Conservation (phyloP, 2,797 vertebrate species). For the Meriones psammophilus region DNA sequence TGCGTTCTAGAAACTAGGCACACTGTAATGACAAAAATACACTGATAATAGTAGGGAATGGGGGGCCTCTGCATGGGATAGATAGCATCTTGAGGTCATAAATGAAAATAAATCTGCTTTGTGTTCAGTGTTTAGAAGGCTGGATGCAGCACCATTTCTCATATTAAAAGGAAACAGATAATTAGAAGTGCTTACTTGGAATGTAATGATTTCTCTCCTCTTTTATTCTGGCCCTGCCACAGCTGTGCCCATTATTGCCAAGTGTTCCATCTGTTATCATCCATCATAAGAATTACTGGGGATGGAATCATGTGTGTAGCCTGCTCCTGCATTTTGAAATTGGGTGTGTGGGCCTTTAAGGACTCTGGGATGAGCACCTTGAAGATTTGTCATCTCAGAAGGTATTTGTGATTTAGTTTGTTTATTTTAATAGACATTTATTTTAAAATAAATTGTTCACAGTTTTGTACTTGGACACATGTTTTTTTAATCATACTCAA, state of each 20-base stretch:
- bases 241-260: conserved; percentile 58
- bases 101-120: conserved; percentile 30
- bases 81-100: background rate
- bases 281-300: background rate
- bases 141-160: conserved; percentile 17
- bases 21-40: background rate
- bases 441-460: background rate
- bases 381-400: background rate
- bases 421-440: background rate
- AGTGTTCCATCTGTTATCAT: conserved; percentile 21
- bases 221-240: conserved; percentile 44
- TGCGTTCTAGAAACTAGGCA: conserved; percentile 11
- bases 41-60: background rate
- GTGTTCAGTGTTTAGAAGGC: conserved; percentile 33
- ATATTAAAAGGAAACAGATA: conserved; percentile 62
- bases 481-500: background rate
- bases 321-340: background rate
- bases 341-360: background rate
- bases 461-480: background rate
- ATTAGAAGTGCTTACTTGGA: conserved; percentile 64
- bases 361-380: background rate
- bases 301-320: rapidly evolving
- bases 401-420: background rate
- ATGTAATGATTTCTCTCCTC: conserved; percentile 39
- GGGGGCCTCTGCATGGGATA: background rate